Conservation (phyloP, 30 jellyfish, hydroid and myxozoan genomes). For the Catostylus mosaicus region DNA sequence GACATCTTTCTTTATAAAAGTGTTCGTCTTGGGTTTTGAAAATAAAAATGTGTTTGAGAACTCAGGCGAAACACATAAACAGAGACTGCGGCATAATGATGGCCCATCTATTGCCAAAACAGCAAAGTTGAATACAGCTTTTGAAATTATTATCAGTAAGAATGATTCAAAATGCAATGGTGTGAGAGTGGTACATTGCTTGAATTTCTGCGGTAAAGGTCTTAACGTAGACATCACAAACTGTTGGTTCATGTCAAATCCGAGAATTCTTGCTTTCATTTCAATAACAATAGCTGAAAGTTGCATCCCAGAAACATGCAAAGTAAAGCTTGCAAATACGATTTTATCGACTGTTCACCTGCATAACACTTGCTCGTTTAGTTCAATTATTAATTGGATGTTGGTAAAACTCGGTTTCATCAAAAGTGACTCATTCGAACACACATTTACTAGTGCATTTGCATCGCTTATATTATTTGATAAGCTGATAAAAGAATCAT, state of each 20-base stretch:
- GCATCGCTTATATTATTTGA: conserved; percentile 5
- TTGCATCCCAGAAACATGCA: not conserved
- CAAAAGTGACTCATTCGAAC: conserved; percentile 27
- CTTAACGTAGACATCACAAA: not conserved
- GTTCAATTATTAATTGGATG: conserved; percentile 34
- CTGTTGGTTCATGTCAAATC: conserved; percentile 30
- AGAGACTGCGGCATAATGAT: not conserved
- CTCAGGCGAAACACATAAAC: not conserved
- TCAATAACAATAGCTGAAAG: conserved; percentile 38
- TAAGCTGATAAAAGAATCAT: conserved; percentile 3
- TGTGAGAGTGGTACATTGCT: not conserved
- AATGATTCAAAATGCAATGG: not conserved
- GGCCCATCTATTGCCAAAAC: not conserved
- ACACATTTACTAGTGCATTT: not conserved
- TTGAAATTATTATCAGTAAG: not conserved
- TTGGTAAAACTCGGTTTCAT: conserved; percentile 36
- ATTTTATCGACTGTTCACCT: not conserved
- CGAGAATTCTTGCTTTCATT: conserved; percentile 35
- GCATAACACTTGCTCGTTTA: conserved; percentile 6
- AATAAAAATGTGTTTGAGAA: not conserved
- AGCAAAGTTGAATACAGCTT: not conserved
- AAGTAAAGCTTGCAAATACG: conserved; percentile 23
- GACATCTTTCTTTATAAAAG: not conserved
- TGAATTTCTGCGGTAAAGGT: not conserved
- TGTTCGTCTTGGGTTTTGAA: conserved; percentile 3